These are phyloP conservation scores for Holothuria glaberrima DNA, from an alignment of 35 echinoderm and acorn worm genomes.

Conservation along the genomic window DNA sequence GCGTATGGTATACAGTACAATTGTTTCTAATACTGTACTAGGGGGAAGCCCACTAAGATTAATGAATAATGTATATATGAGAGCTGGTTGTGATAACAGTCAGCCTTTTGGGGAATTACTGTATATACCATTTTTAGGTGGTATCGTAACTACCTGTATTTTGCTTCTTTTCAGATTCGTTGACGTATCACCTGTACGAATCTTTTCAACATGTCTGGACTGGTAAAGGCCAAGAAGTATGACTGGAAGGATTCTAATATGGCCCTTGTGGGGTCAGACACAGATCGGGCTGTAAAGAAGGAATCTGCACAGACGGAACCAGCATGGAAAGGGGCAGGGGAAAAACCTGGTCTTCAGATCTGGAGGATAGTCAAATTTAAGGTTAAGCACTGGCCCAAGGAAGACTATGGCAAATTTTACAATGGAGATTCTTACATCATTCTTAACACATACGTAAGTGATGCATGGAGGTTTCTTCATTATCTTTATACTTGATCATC, in stretches of 20 bases:
- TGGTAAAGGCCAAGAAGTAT: conserved; percentile 76
- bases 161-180: too few relatives aligned
- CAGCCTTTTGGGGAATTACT: too few relatives aligned
- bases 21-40: too few relatives aligned
- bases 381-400: conserved; percentile 71
- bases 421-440: conserved; percentile 66
- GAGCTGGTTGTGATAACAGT: too few relatives aligned
- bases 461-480: too few relatives aligned
- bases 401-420: conserved; percentile 68
- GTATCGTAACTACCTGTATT: too few relatives aligned
- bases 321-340: conserved; percentile 85
- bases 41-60: too few relatives aligned
- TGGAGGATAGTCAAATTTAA: conserved; percentile 98
- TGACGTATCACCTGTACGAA: too few relatives aligned
- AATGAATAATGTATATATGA: too few relatives aligned
- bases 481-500: too few relatives aligned
- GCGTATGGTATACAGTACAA: too few relatives aligned
- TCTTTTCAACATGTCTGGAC: conserved; percentile 60
- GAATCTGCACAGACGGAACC: conserved; percentile 79
- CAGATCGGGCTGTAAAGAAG: conserved; percentile 78
- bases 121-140: too few relatives aligned
- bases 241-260: conserved; percentile 76
- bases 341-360: conserved; percentile 78
- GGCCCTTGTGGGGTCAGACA: conserved; percentile 50
- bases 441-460: conserved; percentile 67